Evolutionary conservation across 2,113 vertebrate species (phyloP).

Genomic region (Smithornis capensis): DNA sequence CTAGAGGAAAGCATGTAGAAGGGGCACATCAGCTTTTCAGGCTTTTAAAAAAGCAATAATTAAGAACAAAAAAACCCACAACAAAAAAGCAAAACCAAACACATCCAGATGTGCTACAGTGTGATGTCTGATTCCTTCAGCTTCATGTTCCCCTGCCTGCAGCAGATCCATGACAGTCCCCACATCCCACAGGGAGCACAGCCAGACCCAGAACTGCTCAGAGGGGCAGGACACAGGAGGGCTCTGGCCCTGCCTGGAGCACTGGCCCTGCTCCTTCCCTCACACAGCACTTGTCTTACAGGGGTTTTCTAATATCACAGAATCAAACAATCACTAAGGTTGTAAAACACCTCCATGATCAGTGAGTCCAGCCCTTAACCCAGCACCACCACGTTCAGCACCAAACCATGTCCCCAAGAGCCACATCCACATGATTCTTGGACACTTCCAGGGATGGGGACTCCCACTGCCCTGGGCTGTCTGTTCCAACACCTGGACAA

Average conservation of each 20-base stretch:
- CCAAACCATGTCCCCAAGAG: neutral
- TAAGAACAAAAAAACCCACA: no score
- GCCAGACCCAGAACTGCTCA: neutral
- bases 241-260: neutral
- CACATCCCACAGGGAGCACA: neutral
- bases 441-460: neutral
- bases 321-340: neutral
- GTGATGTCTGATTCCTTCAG: neutral
- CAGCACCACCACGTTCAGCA: neutral
- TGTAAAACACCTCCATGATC: neutral
- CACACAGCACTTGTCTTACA: neutral
- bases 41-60: neutral
- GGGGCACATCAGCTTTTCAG: neutral
- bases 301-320: neutral
- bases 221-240: accelerated
- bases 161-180: neutral
- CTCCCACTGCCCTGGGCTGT: neutral
- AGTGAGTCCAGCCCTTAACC: neutral
- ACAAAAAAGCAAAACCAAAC: no score
- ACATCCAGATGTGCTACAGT: no score
- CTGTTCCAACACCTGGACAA: neutral
- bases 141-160: neutral
- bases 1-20: neutral
- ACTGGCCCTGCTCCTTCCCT: neutral
- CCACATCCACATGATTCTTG: neutral